phyloP scores from a whole-genome alignment of 2,797 vertebrate species.

The Labroides dimidiatus region DNA sequence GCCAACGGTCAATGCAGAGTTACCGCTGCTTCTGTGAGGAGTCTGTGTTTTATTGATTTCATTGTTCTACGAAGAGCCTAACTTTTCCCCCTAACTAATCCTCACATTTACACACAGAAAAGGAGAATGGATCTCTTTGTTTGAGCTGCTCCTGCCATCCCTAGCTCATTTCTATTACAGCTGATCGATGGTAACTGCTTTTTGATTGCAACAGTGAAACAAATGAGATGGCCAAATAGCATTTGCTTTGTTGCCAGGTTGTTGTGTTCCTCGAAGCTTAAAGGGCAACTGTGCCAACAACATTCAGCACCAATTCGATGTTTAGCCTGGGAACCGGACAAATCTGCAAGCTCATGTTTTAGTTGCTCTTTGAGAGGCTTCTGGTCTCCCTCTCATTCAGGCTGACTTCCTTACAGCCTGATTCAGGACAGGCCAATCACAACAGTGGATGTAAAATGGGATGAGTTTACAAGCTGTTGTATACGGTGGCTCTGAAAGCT shows the following conservation, averaged over 20 bases:
- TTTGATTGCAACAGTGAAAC: slow-evolving; percentile 45
- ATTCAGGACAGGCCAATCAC: no score
- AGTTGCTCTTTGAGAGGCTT: neutral
- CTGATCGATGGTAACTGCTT: slow-evolving; percentile 54
- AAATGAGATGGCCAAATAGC: slow-evolving; percentile 39
- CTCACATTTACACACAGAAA: slow-evolving; percentile 70
- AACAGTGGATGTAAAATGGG: no score
- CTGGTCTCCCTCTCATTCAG: neutral
- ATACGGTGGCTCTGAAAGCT: no score
- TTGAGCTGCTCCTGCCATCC: slow-evolving; percentile 50
- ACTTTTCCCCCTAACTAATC: slow-evolving; percentile 70
- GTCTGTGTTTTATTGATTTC: slow-evolving; percentile 76
- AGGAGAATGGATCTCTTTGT: slow-evolving; percentile 68
- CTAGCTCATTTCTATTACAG: slow-evolving; percentile 49
- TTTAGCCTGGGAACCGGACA: neutral
- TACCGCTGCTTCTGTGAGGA: slow-evolving; percentile 75
- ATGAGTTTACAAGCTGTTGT: no score
- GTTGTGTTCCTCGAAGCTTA: slow-evolving; percentile 11
- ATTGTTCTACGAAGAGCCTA: slow-evolving; percentile 71
- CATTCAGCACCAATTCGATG: neutral
- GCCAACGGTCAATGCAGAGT: slow-evolving; percentile 73
- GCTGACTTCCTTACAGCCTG: no score
- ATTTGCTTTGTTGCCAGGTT: slow-evolving; percentile 14
- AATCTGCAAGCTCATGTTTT: neutral
- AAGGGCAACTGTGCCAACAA: slow-evolving; percentile 7